phyloP scores from a whole-genome alignment of 2,797 vertebrate genomes.

The Tangara arthus region DNA sequence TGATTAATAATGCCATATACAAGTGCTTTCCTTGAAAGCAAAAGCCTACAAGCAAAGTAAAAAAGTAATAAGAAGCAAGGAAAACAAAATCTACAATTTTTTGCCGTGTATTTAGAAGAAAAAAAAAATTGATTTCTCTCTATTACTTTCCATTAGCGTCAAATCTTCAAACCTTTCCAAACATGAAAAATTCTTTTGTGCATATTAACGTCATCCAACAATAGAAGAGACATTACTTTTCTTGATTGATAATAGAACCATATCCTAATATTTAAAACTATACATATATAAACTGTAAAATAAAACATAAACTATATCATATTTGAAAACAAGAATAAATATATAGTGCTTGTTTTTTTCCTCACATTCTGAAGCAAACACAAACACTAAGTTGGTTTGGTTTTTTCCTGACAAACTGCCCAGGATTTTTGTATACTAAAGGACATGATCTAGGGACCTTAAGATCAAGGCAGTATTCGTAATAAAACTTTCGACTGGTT shows the following conservation, averaged over 20 bases:
- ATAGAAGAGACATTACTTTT: not conserved
- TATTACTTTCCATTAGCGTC: not conserved
- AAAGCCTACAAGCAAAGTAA: not conserved
- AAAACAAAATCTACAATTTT: not conserved
- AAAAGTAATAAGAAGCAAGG: not conserved
- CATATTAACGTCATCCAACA: not conserved
- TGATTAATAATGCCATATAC: not conserved
- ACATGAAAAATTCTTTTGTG: not conserved
- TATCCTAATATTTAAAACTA: not conserved
- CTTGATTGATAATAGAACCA: not conserved
- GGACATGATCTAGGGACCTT: not conserved
- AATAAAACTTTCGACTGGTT: not conserved
- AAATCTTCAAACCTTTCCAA: not conserved
- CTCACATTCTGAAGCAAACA: not conserved
- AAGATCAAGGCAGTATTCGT: not conserved
- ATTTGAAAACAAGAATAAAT: not conserved
- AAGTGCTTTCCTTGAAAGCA: not conserved
- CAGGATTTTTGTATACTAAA: not conserved
- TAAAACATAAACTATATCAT: accelerated
- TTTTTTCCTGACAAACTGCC: not conserved
- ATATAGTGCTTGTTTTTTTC: not conserved
- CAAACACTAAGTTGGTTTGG: not conserved
- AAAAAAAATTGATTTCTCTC: not conserved
- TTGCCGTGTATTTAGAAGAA: not conserved
- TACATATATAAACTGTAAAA: not conserved